Evolutionary conservation across 2,113 vertebrate species (phyloP).

Genomic region (Stigmatopora argus): DNA sequence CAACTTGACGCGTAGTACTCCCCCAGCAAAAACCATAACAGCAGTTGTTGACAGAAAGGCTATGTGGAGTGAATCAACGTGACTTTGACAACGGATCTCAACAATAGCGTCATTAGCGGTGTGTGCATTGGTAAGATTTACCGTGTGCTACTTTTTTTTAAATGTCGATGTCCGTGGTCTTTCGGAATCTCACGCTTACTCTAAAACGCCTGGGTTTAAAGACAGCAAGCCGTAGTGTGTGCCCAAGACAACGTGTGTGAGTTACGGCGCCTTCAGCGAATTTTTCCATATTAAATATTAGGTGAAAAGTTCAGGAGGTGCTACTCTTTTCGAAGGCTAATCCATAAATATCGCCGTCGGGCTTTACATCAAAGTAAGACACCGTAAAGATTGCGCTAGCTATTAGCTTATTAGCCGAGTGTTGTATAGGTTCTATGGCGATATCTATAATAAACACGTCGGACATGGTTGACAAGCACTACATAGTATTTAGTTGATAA

Average conservation of each 20-base stretch:
- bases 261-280: neutral
- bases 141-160: neutral
- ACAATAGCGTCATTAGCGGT: constrained; percentile 9
- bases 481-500: neutral
- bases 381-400: neutral
- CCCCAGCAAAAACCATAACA: neutral
- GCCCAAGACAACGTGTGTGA: too few relatives aligned
- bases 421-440: neutral
- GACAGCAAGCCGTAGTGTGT: neutral
- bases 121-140: constrained; percentile 39
- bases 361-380: neutral
- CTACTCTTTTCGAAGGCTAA: neutral
- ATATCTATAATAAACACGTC: neutral
- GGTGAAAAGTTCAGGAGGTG: neutral
- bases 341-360: neutral
- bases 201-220: neutral
- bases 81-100: neutral
- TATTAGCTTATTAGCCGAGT: neutral
- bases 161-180: neutral
- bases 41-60: constrained; percentile 51
- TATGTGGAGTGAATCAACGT: neutral
- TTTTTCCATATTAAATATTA: neutral
- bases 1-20: neutral
- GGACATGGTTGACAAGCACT: neutral
- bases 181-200: neutral